phyloP scores from a whole-genome alignment of 2,888 invertebrate genomes.

The Deilephila elpenor region DNA sequence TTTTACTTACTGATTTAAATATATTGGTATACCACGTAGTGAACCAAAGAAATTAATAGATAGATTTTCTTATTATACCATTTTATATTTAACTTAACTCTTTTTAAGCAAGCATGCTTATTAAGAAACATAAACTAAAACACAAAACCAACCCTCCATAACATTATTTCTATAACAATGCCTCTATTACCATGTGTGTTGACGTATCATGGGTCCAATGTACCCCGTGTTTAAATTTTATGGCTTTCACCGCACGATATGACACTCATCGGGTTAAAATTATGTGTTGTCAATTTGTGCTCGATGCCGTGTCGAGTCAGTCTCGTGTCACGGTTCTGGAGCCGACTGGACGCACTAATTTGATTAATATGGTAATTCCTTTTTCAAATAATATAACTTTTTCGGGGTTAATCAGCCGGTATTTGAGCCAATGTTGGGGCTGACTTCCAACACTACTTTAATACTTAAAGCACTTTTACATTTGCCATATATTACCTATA shows the following conservation, averaged over 20 bases:
- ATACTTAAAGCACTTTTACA: too few species aligned
- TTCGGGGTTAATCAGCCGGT: too few species aligned
- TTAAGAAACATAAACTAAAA: too few species aligned
- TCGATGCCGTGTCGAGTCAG: constrained; percentile 46
- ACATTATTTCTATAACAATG: neutral
- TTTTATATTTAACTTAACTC: too few species aligned
- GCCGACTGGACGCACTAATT: constrained; percentile 17
- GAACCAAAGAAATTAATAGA: too few species aligned
- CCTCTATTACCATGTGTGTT: neutral
- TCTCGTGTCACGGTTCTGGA: constrained; percentile 59
- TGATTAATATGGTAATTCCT: neutral
- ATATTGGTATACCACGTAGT: too few species aligned
- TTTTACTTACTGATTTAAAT: too few species aligned
- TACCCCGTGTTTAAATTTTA: constrained; percentile 54
- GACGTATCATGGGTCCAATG: constrained; percentile 24
- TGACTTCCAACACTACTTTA: too few species aligned
- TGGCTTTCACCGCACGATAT: constrained; percentile 57
- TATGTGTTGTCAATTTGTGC: constrained; percentile 70
- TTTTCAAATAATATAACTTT: neutral
- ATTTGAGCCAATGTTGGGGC: neutral
- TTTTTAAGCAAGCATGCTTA: too few species aligned
- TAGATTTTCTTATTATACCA: too few species aligned
- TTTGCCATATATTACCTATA: too few species aligned
- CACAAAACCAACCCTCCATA: neutral
- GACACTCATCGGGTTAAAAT: constrained; percentile 69